Percentiles rank a stretch among this genome's conserved stretches.
phyloP scores from a whole-genome alignment of 1,140 invertebrate genomes.

The Hydropsyche tenuis region DNA sequence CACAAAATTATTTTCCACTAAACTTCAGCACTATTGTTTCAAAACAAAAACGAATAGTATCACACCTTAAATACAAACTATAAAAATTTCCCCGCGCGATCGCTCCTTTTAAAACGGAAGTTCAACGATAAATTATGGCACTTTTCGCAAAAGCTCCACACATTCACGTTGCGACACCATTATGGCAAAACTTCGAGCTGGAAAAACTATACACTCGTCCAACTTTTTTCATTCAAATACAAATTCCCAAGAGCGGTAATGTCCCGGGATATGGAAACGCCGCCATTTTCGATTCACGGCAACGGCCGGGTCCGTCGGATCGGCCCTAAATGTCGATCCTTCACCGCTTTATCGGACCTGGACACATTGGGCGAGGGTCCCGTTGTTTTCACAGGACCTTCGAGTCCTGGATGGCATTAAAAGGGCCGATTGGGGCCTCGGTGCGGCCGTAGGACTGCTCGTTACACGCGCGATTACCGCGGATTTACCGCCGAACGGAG shows the following conservation, averaged over 20 bases:
- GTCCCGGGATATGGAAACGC: conserved; percentile 25
- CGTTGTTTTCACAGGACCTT: no score
- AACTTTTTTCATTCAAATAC: conserved; percentile 12
- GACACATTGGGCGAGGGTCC: background rate
- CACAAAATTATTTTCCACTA: no score
- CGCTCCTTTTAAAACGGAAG: background rate
- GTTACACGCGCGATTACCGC: background rate
- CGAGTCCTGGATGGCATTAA: background rate
- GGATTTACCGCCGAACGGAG: background rate
- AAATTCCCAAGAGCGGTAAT: conserved; percentile 1
- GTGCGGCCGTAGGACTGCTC: background rate
- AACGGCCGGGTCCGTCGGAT: conserved; percentile 1
- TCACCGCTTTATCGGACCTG: background rate
- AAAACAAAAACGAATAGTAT: background rate
- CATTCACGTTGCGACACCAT: background rate
- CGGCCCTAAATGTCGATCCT: conserved; percentile 8
- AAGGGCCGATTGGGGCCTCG: background rate
- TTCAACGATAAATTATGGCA: background rate
- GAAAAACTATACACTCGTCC: background rate
- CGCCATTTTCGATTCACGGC: background rate
- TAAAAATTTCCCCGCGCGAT: background rate
- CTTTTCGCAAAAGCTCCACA: background rate
- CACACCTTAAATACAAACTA: conserved; percentile 1
- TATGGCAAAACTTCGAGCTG: background rate
- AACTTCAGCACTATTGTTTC: no score